These are phyloP conservation scores for Halyomorpha halys DNA, from an alignment of 1,140 invertebrate genomes.

Conservation along the genomic window DNA sequence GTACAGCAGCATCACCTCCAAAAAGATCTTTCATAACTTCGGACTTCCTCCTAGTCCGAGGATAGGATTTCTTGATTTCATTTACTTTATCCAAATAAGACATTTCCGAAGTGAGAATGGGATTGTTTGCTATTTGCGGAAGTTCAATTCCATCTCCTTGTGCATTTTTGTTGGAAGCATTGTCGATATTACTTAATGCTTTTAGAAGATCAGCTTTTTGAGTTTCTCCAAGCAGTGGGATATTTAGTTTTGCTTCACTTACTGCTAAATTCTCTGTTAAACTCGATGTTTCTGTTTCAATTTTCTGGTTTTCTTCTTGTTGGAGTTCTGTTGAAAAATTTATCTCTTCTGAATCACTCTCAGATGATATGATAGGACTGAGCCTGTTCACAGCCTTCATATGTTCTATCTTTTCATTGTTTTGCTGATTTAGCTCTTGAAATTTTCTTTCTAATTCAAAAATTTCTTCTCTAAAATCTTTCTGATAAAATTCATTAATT, in stretches of 20 bases:
- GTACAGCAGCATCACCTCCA: neutral
- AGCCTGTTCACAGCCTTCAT: neutral
- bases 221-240: neutral
- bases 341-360: conserved; percentile 1
- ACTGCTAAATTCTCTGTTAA: neutral
- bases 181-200: conserved; percentile 19
- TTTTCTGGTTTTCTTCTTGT: neutral
- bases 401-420: neutral
- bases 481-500: conserved; percentile 4
- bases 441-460: conserved; percentile 9
- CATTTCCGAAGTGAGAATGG: too few species aligned
- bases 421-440: neutral
- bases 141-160: neutral
- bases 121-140: too few species aligned
- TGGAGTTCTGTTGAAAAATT: neutral
- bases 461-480: conserved; percentile 6
- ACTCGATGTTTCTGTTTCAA: neutral
- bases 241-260: neutral
- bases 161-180: neutral
- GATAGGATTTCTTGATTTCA: neutral
- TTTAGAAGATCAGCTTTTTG: conserved; percentile 20
- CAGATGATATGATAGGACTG: neutral
- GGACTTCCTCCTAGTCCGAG: conserved; percentile 3
- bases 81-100: too few species aligned
- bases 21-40: conserved; percentile 1